A percentile compares a stretch with the other conserved stretches of the same genome.
phyloP scores from a whole-genome alignment of 2,113 vertebrate genomes.

The Mustelus asterias region DNA sequence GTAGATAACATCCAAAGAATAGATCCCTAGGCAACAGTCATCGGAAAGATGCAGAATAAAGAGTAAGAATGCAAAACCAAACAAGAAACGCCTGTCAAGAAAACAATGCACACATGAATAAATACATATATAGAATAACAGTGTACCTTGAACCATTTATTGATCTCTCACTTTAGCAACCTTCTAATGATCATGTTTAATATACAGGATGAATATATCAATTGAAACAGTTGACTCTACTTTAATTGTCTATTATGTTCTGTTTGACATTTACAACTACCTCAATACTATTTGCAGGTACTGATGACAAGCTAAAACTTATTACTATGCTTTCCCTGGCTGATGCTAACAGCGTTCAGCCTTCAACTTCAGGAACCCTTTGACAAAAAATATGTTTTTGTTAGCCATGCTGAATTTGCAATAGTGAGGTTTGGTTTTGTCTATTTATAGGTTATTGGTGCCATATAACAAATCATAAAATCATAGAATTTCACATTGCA shows the following conservation, averaged over 20 bases:
- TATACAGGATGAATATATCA: not conserved
- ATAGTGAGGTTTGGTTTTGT: not conserved
- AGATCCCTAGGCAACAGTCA: too few relatives aligned
- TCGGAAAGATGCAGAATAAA: not conserved
- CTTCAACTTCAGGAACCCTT: not conserved
- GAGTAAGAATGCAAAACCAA: not conserved
- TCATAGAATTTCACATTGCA: too few relatives aligned
- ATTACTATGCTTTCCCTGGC: not conserved
- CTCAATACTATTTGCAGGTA: not conserved
- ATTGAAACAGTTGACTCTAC: not conserved
- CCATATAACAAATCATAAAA: not conserved
- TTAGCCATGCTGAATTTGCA: not conserved
- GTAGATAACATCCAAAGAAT: too few relatives aligned
- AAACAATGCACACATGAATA: not conserved
- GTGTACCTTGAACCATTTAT: not conserved
- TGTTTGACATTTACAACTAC: not conserved
- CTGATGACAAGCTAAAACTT: not conserved
- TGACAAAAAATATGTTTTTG: not conserved
- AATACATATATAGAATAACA: not conserved
- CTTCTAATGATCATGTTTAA: not conserved
- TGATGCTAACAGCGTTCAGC: not conserved
- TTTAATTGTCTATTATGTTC: not conserved
- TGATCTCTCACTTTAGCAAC: not conserved
- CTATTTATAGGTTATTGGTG: not conserved
- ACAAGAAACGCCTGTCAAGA: not conserved